Conservation (phyloP, 2,113 vertebrate species). For the cattle (Bos taurus) region DNA sequence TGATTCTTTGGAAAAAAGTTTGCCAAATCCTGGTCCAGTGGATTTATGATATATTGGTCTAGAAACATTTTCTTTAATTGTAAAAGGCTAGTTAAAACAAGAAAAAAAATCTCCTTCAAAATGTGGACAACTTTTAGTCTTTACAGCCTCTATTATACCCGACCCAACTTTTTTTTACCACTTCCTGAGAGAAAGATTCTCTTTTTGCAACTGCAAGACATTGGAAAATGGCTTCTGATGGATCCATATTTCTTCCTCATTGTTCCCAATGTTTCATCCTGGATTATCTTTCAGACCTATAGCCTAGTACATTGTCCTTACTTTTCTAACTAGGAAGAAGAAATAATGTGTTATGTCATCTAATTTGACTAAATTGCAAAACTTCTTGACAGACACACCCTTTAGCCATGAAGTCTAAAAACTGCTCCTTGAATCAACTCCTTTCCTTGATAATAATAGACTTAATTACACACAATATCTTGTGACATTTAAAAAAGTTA, state of each 20-base stretch:
- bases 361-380: background rate
- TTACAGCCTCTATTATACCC: background rate
- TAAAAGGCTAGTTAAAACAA: slow-evolving; percentile 23
- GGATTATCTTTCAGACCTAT: slow-evolving; percentile 3
- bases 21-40: background rate
- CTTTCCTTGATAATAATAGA: slow-evolving; percentile 46
- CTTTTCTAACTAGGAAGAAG: slow-evolving; percentile 42
- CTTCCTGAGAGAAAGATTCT: slow-evolving; percentile 1
- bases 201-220: background rate
- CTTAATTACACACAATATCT: slow-evolving; percentile 47
- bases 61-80: slow-evolving; percentile 8
- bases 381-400: background rate
- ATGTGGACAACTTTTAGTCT: background rate
- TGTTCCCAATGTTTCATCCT: slow-evolving; percentile 27
- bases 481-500: slow-evolving; percentile 61
- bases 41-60: background rate
- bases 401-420: slow-evolving; percentile 31
- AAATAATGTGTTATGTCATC: slow-evolving; percentile 20
- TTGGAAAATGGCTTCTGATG: slow-evolving; percentile 21
- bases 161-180: background rate
- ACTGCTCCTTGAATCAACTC: background rate
- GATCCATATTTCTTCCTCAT: background rate
- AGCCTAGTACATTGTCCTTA: slow-evolving; percentile 29
- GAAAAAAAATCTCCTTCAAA: background rate
- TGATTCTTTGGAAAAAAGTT: background rate